Evolutionary conservation across 1,140 invertebrate species (phyloP).

Genomic region (Lucilia sericata): DNA sequence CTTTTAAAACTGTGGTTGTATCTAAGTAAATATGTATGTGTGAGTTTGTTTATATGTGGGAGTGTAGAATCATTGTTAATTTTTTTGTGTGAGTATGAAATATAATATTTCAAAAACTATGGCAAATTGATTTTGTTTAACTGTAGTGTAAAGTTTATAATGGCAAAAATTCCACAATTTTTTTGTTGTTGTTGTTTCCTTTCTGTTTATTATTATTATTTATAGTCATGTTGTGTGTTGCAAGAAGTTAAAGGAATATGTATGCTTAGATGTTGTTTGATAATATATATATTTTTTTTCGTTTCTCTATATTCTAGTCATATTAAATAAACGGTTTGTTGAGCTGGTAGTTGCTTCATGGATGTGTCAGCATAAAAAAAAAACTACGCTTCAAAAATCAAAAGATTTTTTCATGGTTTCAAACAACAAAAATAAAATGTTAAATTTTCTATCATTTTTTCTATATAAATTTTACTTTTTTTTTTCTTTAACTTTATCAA

Average conservation of each 20-base stretch:
- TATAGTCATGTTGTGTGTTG: neutral
- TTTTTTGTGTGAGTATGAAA: neutral
- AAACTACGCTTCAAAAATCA: constrained; percentile 22
- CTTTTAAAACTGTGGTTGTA: neutral
- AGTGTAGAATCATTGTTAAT: too few relatives aligned
- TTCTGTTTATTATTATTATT: neutral
- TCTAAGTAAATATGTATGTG: neutral
- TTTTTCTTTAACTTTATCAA: neutral
- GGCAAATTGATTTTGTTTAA: constrained; percentile 42
- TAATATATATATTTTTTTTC: neutral
- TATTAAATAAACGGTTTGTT: neutral
- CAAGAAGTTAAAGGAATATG: neutral
- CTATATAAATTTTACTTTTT: neutral
- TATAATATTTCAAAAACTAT: constrained; percentile 44
- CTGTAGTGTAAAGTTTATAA: constrained; percentile 18
- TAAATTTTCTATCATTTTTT: neutral
- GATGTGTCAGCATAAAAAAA: constrained; percentile 14
- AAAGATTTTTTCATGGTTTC: constrained; percentile 4
- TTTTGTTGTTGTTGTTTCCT: neutral
- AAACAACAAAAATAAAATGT: neutral
- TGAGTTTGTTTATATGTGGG: neutral
- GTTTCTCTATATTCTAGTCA: neutral
- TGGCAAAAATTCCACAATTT: constrained; percentile 13
- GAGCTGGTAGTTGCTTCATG: neutral
- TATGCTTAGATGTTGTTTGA: neutral